Conservation (phyloP, 2,888 invertebrate species). For the Drosophila suboccidentalis region DNA sequence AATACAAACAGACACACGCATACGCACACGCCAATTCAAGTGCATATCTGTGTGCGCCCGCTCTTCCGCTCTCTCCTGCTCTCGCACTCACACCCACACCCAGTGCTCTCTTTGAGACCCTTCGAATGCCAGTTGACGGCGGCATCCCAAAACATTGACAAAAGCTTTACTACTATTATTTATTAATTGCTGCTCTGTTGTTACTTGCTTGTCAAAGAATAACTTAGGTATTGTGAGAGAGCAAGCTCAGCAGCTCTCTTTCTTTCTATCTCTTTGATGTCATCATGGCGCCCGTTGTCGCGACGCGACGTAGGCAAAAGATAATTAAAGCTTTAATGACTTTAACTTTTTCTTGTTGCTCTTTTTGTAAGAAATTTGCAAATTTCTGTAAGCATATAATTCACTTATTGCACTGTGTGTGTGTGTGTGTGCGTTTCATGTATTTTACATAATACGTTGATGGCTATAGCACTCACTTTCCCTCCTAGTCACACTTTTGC, state of each 20-base stretch:
- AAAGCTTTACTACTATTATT: slow-evolving; percentile 61
- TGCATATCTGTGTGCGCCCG: neutral
- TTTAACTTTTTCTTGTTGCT: neutral
- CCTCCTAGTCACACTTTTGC: slow-evolving; percentile 17
- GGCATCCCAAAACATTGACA: slow-evolving; percentile 47
- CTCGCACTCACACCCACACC: neutral
- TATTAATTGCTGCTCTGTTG: slow-evolving; percentile 38
- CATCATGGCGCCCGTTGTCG: slow-evolving; percentile 7
- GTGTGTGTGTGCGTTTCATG: neutral
- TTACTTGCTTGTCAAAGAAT: slow-evolving; percentile 30
- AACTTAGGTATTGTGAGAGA: slow-evolving; percentile 30
- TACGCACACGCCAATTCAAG: slow-evolving; percentile 7
- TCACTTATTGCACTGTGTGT: neutral
- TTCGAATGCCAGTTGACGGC: slow-evolving; percentile 42
- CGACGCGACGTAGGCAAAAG: slow-evolving; percentile 18
- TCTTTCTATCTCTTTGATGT: slow-evolving; percentile 37
- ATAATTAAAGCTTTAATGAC: slow-evolving; percentile 46
- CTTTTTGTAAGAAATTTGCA: slow-evolving; percentile 11
- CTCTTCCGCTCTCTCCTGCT: neutral
- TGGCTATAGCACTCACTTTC: slow-evolving; percentile 34
- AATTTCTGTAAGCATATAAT: slow-evolving; percentile 6
- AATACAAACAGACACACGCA: neutral
- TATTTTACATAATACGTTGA: slow-evolving; percentile 10
- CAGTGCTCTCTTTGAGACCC: slow-evolving; percentile 18
- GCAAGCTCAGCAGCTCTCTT: neutral